phyloP scores from a whole-genome alignment of 2,113 vertebrate genomes.

The Poicephalus gulielmi region DNA sequence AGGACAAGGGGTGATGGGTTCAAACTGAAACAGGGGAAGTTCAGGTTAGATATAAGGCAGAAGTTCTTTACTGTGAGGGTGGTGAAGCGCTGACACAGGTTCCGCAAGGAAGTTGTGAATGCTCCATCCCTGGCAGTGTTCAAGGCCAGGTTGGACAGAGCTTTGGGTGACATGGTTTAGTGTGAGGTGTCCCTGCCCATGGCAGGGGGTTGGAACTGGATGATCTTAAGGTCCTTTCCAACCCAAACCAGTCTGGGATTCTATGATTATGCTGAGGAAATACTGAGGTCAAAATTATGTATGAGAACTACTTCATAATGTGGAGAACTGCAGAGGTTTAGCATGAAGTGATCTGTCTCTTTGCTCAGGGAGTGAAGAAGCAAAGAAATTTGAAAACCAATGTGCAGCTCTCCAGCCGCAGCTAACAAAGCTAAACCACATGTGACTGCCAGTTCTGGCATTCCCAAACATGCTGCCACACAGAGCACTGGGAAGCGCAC shows the following conservation, averaged over 20 bases:
- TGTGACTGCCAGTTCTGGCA: not conserved
- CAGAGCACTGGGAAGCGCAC: accelerated
- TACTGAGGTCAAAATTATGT: accelerated
- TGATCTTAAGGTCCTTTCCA: not conserved
- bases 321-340: not conserved
- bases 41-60: too few relatives aligned
- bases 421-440: not conserved
- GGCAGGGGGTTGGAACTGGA: not conserved
- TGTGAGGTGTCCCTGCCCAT: not conserved
- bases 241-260: not conserved
- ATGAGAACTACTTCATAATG: not conserved
- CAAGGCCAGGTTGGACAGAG: not conserved
- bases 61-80: too few relatives aligned
- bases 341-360: not conserved
- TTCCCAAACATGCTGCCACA: not conserved
- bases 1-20: too few relatives aligned
- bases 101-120: too few relatives aligned
- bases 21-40: too few relatives aligned
- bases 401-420: not conserved
- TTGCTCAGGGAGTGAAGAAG: not conserved
- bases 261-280: not conserved
- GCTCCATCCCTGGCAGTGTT: not conserved
- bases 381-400: not conserved
- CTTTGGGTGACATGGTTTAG: not conserved
- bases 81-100: too few relatives aligned